Percentiles rank a stretch among this genome's conserved stretches.
phyloP scores from a whole-genome alignment of 2,113 vertebrate genomes.

The Gymnarchus niloticus region DNA sequence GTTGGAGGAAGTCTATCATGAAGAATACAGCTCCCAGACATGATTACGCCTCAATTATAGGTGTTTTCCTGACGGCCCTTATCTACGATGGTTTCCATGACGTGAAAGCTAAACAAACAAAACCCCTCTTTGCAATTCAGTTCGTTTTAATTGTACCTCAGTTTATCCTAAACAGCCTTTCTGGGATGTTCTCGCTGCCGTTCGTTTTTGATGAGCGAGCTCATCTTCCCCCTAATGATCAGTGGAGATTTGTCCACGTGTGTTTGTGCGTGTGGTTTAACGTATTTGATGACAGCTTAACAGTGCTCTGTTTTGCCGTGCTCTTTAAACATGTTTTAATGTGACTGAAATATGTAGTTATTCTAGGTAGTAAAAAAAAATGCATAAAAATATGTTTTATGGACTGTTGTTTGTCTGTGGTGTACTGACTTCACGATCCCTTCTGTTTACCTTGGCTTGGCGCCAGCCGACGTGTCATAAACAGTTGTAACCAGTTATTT shows the following conservation, averaged over 20 bases:
- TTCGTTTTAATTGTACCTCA: not conserved
- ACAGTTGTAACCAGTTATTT: not conserved
- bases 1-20: not conserved
- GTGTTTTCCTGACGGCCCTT: not conserved
- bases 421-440: not conserved
- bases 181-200: not conserved
- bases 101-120: slow-evolving; percentile 1
- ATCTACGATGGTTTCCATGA: not conserved
- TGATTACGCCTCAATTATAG: slow-evolving; percentile 12
- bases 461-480: not conserved
- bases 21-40: not conserved
- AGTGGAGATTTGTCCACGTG: too few species aligned
- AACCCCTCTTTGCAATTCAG: not conserved
- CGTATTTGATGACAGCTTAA: too few species aligned
- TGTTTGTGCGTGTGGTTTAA: too few species aligned
- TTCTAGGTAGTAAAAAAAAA: not conserved
- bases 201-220: not conserved
- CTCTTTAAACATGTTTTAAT: not conserved
- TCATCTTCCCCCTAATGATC: not conserved
- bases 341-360: not conserved
- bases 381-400: not conserved
- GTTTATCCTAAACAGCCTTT: not conserved
- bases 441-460: not conserved
- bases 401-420: not conserved
- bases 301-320: not conserved